Base-by-base conservation (phyloP, 2,113 vertebrate species). In the Panthera leo region DNA sequence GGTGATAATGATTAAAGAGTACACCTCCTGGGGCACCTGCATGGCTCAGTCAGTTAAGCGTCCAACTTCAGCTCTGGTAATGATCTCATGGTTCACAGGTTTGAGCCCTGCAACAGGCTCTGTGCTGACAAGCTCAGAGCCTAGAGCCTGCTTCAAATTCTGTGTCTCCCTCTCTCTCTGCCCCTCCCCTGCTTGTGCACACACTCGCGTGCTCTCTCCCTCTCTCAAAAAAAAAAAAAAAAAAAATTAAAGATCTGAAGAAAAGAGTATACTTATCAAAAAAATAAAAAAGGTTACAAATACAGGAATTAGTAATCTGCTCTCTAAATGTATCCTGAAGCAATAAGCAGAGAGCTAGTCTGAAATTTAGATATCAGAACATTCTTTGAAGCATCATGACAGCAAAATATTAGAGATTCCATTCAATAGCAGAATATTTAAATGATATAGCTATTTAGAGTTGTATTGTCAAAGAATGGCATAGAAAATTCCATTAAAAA, bases 311-410 rank as follows among this genome's bases (percentile, higher is more conserved):
- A 53, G 27, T 95, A 73, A 76, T 76, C 36, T 90, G 16, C 75
- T 53, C 51, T 53, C 80, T 94, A 93, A 95, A 85, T 89, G 68
- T 82, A 75, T 45, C 70, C 53, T 78, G 79, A 73, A 94, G 36
- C 27, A 95, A 39, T 51, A n/a, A 90, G 71, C 51, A 91, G 61
- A 85, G 18, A 89, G 65, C 63, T 67, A 76, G 36, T 71, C 87
- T 88, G 75, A 89, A 55, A 94, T 63, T n/a, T 68, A 73, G 39
- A 61, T 29, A 36, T 14, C 86, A 78, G 48, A 91, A 65, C 65
- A 91, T 51, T 88, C 51, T 87, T 71, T 91, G 51, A 87, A 58
- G 36, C 9, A 16, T 61, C 68, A 55, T 36, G 16, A 55, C 13
- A 75, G 39, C 55, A 94, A 85, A 92, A 51, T 78, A 58, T 7